A percentile compares a stretch with the other conserved stretches of the same genome.
phyloP scores from a whole-genome alignment of 2,888 invertebrate genomes.

The Bursaphelenchus okinawaensis region DNA sequence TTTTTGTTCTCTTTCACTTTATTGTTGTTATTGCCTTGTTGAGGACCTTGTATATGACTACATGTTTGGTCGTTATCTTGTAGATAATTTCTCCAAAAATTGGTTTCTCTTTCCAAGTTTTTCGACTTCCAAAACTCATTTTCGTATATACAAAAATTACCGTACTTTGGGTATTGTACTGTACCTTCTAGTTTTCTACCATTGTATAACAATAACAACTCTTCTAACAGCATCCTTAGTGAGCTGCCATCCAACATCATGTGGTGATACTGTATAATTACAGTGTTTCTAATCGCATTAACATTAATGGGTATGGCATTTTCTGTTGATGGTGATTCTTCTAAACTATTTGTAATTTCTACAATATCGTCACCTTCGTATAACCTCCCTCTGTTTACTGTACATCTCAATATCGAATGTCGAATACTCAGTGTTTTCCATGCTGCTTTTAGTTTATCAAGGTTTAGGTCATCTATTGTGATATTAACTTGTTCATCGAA shows the following conservation, averaged over 20 bases:
- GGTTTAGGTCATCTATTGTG: neutral
- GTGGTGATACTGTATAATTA: slow-evolving; percentile 22
- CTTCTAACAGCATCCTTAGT: slow-evolving; percentile 25
- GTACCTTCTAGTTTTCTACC: neutral
- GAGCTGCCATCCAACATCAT: slow-evolving; percentile 33
- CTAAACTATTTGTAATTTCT: neutral
- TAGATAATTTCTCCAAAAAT: neutral
- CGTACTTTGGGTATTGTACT: neutral
- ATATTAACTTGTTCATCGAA: neutral
- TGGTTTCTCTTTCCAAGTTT: neutral
- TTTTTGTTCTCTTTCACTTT: neutral
- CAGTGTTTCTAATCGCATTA: neutral
- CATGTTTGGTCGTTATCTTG: neutral
- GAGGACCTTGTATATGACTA: no score
- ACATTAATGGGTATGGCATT: neutral
- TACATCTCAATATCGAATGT: slow-evolving; percentile 8
- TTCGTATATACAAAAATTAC: slow-evolving; percentile 17
- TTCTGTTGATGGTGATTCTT: neutral
- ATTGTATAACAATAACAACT: slow-evolving; percentile 18
- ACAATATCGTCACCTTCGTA: neutral
- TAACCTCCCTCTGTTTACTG: neutral
- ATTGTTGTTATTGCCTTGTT: neutral
- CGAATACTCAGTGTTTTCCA: neutral
- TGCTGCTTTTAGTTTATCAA: slow-evolving; percentile 1
- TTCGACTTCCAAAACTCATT: neutral